Base-by-base conservation (phyloP, 2,888 invertebrate genomes). In the Polymixis lichenea region DNA sequence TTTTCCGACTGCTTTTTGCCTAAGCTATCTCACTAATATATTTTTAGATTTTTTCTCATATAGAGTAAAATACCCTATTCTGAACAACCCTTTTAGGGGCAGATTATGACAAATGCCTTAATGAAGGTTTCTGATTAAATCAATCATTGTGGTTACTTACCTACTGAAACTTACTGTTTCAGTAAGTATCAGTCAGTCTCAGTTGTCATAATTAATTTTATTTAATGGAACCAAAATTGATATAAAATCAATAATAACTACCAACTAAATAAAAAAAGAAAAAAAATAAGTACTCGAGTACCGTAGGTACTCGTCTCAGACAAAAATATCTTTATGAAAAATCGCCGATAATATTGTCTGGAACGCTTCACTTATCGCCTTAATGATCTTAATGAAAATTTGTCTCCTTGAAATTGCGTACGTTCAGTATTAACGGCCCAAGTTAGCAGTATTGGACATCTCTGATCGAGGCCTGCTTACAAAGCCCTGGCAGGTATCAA, bases 311-410 rank as follows among this genome's bases (percentile, higher is more conserved):
- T n/a, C 2, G 15, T n/a, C 55, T 25, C 17, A 0, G 0, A 32
- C 19, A 65, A 46, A 60, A 46, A 53, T n/a, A 3, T 38, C 7
- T 25, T 55, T 58, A 32, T 56, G 67, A 73, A 79, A 78, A 55
- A 72, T 60, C 66, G 15, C 32, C 46, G 60, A 71, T 75, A 78
- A 85, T 80, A 80, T 84, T 85, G 43, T 76, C 55, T 69, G 65
- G 60, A 65, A 77, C 78, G 76, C 86, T 84, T 77, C 62, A 73
- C 79, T 80, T 85, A 81, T 84, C 89, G 87, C 86, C 86, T 80
- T 73, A 77, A 53, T 70, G 83, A 92, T 90, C 91, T 90, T 80
- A 91, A 90, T 89, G 89, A 89, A 91, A 90, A 90, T 90, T 90
- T 87, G 87, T 88, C 87, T 82, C 88, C 87, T 87, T 86, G 75